Evolutionary conservation across 2,797 vertebrate genomes (phyloP).

Genomic region (Jordanella pulchra): DNA sequence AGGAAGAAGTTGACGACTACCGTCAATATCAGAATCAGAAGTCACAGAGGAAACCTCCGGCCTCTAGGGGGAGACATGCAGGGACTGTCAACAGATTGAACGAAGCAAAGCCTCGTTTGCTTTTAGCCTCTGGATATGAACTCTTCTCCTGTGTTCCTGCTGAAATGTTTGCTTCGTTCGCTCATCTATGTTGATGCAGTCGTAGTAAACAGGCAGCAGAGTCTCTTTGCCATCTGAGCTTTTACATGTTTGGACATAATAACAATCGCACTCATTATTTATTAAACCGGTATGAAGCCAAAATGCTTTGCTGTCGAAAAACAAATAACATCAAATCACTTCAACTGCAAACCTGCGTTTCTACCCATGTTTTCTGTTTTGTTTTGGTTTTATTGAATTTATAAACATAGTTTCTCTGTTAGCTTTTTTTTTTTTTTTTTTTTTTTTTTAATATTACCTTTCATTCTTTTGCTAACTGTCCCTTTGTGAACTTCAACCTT

Average conservation of each 20-base stretch:
- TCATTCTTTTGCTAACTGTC: too few relatives aligned
- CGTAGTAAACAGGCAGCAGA: background rate
- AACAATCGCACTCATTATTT: background rate
- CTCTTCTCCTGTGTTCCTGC: background rate
- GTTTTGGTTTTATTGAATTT: too few relatives aligned
- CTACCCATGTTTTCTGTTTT: too few relatives aligned
- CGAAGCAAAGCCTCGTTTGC: background rate
- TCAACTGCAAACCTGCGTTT: too few relatives aligned
- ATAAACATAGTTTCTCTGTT: too few relatives aligned
- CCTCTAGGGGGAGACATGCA: slow-evolving; percentile 70
- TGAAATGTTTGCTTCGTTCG: background rate
- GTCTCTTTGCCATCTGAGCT: background rate
- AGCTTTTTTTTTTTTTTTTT: too few relatives aligned
- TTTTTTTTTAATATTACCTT: too few relatives aligned
- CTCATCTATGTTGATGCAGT: background rate
- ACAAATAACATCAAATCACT: background rate
- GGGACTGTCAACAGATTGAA: slow-evolving; percentile 39
- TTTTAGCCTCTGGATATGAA: background rate
- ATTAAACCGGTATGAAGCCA: background rate
- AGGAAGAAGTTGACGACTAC: slow-evolving; percentile 39
- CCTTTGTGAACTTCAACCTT: too few relatives aligned
- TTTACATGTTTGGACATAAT: background rate
- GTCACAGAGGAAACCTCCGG: slow-evolving; percentile 49
- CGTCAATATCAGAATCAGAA: slow-evolving; percentile 19
- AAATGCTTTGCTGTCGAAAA: background rate